phyloP scores from a whole-genome alignment of 2,888 invertebrate genomes.

The Conchocele bisecta region DNA sequence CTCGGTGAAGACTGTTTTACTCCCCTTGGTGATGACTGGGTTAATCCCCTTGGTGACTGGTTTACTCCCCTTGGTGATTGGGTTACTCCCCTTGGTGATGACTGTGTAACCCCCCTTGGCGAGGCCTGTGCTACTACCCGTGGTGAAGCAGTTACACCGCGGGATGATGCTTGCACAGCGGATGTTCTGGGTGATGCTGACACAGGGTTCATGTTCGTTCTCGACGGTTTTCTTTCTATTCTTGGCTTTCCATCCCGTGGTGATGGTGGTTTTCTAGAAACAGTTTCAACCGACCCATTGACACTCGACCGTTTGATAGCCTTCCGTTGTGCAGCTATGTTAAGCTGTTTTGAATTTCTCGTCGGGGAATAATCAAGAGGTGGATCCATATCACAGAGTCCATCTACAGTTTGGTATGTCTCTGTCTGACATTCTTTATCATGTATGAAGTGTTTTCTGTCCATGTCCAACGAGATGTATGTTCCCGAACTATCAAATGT shows the following conservation, averaged over 20 bases:
- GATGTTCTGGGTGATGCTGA: constrained; percentile 17
- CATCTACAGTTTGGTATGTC: background rate
- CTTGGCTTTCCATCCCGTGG: background rate
- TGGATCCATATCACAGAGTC: too few species aligned
- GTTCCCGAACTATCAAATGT: too few species aligned
- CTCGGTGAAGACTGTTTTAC: background rate
- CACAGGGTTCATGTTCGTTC: constrained; percentile 29
- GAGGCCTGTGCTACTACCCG: constrained; percentile 40
- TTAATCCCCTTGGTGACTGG: constrained; percentile 24
- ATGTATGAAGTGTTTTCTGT: too few species aligned
- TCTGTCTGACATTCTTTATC: constrained; percentile 23
- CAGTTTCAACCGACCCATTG: too few species aligned
- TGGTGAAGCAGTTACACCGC: background rate
- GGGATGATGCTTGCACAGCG: constrained; percentile 32
- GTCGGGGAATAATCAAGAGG: too few species aligned
- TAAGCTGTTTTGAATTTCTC: too few species aligned
- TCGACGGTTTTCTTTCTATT: constrained; percentile 47
- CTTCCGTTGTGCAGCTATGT: too few species aligned
- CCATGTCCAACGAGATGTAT: too few species aligned
- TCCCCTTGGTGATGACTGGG: constrained; percentile 11
- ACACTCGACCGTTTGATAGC: too few species aligned
- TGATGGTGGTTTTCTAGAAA: constrained; percentile 9
- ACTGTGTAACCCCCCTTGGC: constrained; percentile 36
- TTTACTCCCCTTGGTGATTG: constrained; percentile 19
- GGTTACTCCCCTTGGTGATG: constrained; percentile 38